Percentiles rank a stretch among this genome's conserved stretches.
These are phyloP conservation scores for Brachionus sp. DNA, from an alignment of 1,140 invertebrate species.

Conservation along the genomic window DNA sequence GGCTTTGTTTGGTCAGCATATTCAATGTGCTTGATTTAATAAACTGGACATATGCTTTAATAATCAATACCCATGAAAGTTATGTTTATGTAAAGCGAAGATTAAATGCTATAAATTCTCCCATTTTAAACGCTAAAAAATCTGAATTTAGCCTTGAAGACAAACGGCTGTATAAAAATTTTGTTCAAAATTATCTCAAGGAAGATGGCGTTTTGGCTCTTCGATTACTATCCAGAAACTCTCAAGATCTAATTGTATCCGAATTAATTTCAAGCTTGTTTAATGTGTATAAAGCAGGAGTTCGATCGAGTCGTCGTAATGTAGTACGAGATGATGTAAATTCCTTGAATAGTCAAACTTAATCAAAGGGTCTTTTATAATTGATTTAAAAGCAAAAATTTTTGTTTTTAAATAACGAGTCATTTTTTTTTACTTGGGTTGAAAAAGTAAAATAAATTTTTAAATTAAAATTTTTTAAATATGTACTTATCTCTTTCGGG, in stretches of 20 bases:
- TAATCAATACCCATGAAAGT: not conserved
- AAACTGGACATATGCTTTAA: slow-evolving; percentile 4
- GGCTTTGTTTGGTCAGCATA: slow-evolving; percentile 9
- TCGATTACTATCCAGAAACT: slow-evolving; percentile 11
- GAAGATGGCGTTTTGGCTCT: slow-evolving; percentile 37
- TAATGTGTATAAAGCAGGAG: slow-evolving; percentile 21
- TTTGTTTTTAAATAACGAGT: too few relatives aligned
- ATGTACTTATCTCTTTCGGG: too few relatives aligned
- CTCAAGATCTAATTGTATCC: slow-evolving; percentile 34
- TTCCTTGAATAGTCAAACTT: not conserved
- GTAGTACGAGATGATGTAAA: not conserved
- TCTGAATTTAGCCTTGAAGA: not conserved
- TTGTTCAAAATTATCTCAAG: slow-evolving; percentile 43
- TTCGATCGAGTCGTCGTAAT: not conserved
- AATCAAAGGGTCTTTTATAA: too few relatives aligned
- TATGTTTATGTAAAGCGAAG: slow-evolving; percentile 16
- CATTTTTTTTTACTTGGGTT: too few relatives aligned
- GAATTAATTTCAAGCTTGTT: slow-evolving; percentile 33
- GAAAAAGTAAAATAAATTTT: too few relatives aligned
- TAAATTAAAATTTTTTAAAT: too few relatives aligned
- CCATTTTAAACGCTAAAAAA: not conserved
- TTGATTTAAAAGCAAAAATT: too few relatives aligned
- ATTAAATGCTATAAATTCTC: slow-evolving; percentile 1
- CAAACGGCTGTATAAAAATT: not conserved
- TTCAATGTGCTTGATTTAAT: slow-evolving; percentile 43